These are phyloP conservation scores for Drosophila jambulina DNA, from an alignment of 1,140 invertebrate genomes.

Conservation along the genomic window DNA sequence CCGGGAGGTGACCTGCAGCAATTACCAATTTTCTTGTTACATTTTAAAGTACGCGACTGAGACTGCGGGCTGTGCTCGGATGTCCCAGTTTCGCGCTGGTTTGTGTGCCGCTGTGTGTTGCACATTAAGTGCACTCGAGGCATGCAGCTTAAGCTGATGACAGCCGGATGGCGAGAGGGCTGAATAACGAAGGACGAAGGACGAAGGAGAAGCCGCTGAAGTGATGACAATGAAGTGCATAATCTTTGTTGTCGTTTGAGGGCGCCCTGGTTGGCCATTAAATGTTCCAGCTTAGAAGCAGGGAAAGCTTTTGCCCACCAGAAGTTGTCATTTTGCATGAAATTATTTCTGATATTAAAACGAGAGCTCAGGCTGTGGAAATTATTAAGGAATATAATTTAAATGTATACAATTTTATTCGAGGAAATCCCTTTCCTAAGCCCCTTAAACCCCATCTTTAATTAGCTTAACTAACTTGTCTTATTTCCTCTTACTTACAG, in stretches of 20 bases:
- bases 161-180: conserved; percentile 27
- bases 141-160: conserved; percentile 64
- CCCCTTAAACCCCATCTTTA: not conserved
- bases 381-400: not conserved
- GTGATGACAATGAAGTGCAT: conserved; percentile 40
- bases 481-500: conserved; percentile 45
- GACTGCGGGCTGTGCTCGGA: conserved; percentile 10
- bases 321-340: conserved; percentile 5
- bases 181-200: not conserved
- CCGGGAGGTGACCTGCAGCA: conserved; percentile 66
- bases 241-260: conserved; percentile 55
- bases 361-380: too few species aligned
- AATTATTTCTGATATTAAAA: conserved; percentile 11
- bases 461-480: conserved; percentile 18
- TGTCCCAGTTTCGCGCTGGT: conserved; percentile 29
- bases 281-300: conserved; percentile 11
- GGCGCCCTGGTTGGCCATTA: conserved; percentile 50
- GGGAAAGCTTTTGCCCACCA: not conserved
- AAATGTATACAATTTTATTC: too few species aligned
- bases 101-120: conserved; percentile 35
- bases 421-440: not conserved
- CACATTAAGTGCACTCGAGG: conserved; percentile 69
- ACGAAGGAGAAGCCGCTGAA: conserved; percentile 4
- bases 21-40: conserved; percentile 79
- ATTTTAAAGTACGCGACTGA: conserved; percentile 60